Conservation (phyloP, 1,140 invertebrate species). For the Trachymyrmex cornetzi region DNA sequence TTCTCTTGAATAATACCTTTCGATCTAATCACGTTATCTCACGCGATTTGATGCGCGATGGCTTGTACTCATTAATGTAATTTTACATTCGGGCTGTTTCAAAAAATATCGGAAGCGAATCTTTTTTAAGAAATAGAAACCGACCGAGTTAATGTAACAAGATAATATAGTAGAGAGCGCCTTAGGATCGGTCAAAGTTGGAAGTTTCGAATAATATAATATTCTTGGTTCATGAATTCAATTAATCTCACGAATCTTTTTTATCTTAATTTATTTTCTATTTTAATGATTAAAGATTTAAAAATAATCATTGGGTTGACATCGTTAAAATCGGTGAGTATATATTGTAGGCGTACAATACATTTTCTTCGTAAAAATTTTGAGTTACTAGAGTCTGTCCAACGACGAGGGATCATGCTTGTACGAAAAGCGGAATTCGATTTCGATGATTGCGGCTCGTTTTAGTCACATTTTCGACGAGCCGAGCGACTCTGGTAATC, state of each 20-base stretch:
- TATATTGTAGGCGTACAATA: not conserved
- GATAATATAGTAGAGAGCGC: too few relatives aligned
- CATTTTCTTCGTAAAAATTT: not conserved
- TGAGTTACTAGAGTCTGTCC: not conserved
- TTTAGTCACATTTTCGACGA: conserved; percentile 61
- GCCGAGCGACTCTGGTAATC: conserved; percentile 46
- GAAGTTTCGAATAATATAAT: too few relatives aligned
- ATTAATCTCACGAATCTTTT: too few relatives aligned
- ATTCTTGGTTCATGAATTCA: too few relatives aligned
- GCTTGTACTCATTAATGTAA: not conserved
- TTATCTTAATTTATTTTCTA: not conserved
- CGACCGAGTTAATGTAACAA: too few relatives aligned
- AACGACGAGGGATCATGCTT: not conserved
- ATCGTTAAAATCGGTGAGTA: not conserved
- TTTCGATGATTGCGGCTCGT: conserved; percentile 8
- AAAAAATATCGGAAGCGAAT: not conserved
- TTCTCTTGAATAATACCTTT: conserved; percentile 52
- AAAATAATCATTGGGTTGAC: not conserved
- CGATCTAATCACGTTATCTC: conserved; percentile 9
- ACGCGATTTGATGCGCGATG: not conserved
- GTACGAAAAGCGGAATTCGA: conserved; percentile 14
- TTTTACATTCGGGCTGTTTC: not conserved
- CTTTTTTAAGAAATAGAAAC: not conserved
- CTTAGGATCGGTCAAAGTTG: too few relatives aligned
- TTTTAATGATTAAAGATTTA: not conserved